Conservation (phyloP, 2,113 vertebrate genomes). For the Chlamydotis undulata region DNA sequence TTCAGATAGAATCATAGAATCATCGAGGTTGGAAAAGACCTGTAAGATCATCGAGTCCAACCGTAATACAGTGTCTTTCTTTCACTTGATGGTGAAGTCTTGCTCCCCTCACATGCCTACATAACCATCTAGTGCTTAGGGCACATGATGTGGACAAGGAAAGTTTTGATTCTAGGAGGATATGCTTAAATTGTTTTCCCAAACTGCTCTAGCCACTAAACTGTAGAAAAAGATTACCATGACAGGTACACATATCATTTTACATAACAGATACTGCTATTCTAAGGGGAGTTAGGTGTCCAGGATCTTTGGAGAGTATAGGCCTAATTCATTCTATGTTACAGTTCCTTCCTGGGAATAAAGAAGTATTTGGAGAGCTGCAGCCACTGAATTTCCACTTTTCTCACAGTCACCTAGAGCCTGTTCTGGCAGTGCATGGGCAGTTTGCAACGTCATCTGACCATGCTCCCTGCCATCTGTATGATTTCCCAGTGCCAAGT, state of each 20-base stretch:
- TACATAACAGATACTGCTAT: neutral
- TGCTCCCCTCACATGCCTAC: neutral
- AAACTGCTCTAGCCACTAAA: fast-evolving
- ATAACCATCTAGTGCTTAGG: neutral
- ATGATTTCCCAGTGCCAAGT: neutral
- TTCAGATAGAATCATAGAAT: neutral
- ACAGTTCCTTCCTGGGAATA: neutral
- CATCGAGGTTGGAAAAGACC: neutral
- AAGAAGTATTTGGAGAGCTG: neutral
- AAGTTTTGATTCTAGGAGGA: neutral
- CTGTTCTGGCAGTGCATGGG: neutral
- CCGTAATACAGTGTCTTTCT: neutral
- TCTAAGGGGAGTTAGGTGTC: neutral
- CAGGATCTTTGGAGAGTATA: neutral
- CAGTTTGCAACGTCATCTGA: neutral
- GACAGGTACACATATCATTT: neutral
- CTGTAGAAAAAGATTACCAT: neutral
- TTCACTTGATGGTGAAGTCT: neutral
- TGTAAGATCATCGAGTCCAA: neutral
- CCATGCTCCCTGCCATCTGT: neutral
- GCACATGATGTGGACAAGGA: neutral
- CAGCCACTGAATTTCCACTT: neutral
- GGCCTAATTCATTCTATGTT: neutral
- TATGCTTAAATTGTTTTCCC: neutral
- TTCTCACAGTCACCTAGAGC: neutral